Evolutionary conservation across 2,113 vertebrate genomes (phyloP).

Genomic region (Myrmophylax atrothorax): DNA sequence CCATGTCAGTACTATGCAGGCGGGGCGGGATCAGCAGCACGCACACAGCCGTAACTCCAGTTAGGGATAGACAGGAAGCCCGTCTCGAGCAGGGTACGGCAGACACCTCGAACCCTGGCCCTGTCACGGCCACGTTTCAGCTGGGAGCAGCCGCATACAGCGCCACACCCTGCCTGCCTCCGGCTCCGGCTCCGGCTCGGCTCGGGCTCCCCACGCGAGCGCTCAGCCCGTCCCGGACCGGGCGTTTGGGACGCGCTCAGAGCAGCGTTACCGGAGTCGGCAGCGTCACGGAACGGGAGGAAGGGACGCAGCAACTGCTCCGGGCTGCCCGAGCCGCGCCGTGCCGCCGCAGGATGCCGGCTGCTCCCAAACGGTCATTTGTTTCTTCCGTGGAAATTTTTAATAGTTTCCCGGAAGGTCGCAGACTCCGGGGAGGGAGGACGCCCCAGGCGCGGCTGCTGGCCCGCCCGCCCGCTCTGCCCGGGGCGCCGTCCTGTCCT

Average conservation of each 20-base stretch:
- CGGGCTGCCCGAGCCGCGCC: background rate
- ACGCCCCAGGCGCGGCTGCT: background rate
- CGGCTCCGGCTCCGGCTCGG: background rate
- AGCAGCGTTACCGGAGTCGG: background rate
- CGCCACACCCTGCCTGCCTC: background rate
- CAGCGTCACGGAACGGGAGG: background rate
- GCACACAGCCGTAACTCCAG: background rate
- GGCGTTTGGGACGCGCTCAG: background rate
- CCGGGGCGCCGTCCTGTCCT: too few species aligned
- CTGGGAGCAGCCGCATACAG: background rate
- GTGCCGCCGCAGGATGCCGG: background rate
- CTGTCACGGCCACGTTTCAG: background rate
- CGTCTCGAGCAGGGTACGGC: background rate
- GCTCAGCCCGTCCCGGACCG: background rate
- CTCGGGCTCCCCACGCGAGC: background rate
- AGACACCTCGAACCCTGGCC: background rate
- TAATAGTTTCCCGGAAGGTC: constrained; percentile 19
- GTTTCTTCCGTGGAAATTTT: background rate
- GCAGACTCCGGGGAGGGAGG: background rate
- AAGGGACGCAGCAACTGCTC: background rate
- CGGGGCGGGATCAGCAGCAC: background rate
- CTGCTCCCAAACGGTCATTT: background rate
- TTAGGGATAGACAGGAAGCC: accelerated
- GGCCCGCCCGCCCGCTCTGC: background rate
- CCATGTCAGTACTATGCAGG: accelerated